Base-by-base conservation (phyloP, 2,113 vertebrate genomes). In the Pomatostomus ruficeps region DNA sequence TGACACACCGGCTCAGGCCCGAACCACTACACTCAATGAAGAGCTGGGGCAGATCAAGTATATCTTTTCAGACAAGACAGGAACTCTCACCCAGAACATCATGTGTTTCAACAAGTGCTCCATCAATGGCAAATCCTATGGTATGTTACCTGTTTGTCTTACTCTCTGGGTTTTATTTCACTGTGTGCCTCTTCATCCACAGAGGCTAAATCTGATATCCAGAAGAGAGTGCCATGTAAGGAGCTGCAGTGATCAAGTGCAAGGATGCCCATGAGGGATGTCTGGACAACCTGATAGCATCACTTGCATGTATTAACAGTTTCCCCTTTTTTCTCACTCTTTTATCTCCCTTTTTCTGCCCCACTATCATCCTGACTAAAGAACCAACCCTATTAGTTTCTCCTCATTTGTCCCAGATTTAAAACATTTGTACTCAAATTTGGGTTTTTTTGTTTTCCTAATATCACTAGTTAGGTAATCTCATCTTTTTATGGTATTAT, bases 11-110 rank as follows among this genome's bases (percentile, higher is more conserved):
- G 99, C 99, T 43, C 98, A 99, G 97, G 99, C 99, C 16, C 98
- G 98, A 48, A 99, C 99, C 88, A 99, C 99, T 92, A 99, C 99
- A 2, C 99, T 99, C 40, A 99, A 98, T 3, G 99, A 99, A 95
- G 99, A 99, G 95, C 98, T 99, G 40, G 99, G 99, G 7, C 99
- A 99, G 95, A 99, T 99, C 96, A 98, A 99, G 87, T 99, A 99
- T 81, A 98, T 99, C 95, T 99, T 99, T 97, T 99, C 99, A 2
- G 99, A 99, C 97, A 99, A 99, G 97, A 99, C 99, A 1, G 99
- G 99, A 58, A 99, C 99, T 19, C 98, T 99, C 93, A 99, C 99
- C 9, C 99, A 99, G 97, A 99, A 99, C 95, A 98, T 99, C 97
- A 99, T 99, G 99, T 96, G 97, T 76, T 99, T 99, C 97, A 99